These are phyloP conservation scores for Reticulitermes speratus DNA, from an alignment of 1,140 invertebrate genomes.

Conservation along the genomic window DNA sequence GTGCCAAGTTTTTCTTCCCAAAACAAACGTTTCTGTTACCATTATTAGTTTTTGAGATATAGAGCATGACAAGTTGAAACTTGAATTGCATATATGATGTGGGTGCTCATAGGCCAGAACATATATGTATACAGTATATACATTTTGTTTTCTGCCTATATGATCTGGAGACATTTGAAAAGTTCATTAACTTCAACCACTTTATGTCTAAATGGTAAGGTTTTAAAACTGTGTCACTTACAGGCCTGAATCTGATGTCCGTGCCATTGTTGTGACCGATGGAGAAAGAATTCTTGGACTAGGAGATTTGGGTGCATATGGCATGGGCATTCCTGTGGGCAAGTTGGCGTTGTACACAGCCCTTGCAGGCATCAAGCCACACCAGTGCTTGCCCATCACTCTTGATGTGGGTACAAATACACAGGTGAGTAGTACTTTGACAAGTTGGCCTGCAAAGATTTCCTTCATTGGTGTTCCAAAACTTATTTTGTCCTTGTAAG, in stretches of 20 bases:
- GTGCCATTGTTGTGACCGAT: conserved; percentile 91
- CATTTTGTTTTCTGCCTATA: too few species aligned
- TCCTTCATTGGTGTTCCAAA: neutral
- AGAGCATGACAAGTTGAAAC: too few species aligned
- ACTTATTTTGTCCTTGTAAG: neutral
- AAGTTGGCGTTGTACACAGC: conserved; percentile 91
- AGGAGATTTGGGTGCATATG: conserved; percentile 90
- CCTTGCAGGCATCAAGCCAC: conserved; percentile 86
- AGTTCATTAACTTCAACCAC: too few species aligned
- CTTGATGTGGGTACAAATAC: conserved; percentile 94
- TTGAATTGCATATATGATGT: too few species aligned
- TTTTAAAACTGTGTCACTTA: conserved; percentile 27
- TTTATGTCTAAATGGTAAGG: too few species aligned
- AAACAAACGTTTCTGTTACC: too few species aligned
- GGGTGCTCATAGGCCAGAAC: too few species aligned
- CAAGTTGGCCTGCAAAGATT: neutral
- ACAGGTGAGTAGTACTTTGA: conserved; percentile 49
- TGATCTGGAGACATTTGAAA: too few species aligned
- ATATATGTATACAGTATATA: too few species aligned
- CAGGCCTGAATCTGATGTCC: conserved; percentile 86
- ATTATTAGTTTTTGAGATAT: too few species aligned
- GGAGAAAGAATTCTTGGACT: conserved; percentile 91
- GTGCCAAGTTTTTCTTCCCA: too few species aligned
- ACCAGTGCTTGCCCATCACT: conserved; percentile 83
- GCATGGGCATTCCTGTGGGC: conserved; percentile 93